Conservation (phyloP, 2,113 vertebrate species). For the Ploceus nigricollis region DNA sequence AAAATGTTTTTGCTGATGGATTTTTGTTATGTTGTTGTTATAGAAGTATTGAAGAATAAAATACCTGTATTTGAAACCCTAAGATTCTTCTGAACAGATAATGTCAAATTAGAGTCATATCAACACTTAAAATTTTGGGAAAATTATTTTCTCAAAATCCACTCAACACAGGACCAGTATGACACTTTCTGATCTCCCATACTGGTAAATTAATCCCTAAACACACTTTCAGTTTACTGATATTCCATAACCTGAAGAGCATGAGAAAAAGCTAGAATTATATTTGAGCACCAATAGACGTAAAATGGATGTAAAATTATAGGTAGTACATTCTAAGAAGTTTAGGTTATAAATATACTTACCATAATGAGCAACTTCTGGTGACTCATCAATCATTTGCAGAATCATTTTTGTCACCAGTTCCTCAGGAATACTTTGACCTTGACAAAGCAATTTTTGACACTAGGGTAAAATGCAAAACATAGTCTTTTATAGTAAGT, state of each 20-base stretch:
- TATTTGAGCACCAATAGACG: not conserved
- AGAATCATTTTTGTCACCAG: slow-evolving; percentile 81
- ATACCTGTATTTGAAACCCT: not conserved
- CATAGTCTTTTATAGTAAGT: not conserved
- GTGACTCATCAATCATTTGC: slow-evolving; percentile 78
- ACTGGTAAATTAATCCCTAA: not conserved
- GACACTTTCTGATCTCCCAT: not conserved
- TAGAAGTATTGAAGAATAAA: not conserved
- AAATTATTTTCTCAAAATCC: not conserved
- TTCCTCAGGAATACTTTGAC: slow-evolving; percentile 81
- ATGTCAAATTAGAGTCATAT: not conserved
- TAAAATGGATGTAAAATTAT: not conserved
- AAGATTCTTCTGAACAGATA: not conserved
- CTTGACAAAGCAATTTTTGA: slow-evolving; percentile 75
- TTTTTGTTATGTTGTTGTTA: not conserved
- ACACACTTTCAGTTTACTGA: not conserved
- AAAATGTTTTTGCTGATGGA: not conserved
- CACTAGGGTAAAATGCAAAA: slow-evolving; percentile 69
- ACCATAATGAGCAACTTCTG: slow-evolving; percentile 89
- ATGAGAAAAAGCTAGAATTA: not conserved
- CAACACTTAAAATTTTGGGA: not conserved
- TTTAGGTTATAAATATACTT: slow-evolving; percentile 17
- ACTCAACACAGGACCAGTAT: not conserved
- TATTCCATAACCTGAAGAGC: not conserved
- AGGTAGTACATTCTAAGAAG: not conserved